Evolutionary conservation across 2,113 vertebrate species (phyloP), one percentile per base, ranked within the genome.

Genomic region (Brevimyrus niger): DNA sequence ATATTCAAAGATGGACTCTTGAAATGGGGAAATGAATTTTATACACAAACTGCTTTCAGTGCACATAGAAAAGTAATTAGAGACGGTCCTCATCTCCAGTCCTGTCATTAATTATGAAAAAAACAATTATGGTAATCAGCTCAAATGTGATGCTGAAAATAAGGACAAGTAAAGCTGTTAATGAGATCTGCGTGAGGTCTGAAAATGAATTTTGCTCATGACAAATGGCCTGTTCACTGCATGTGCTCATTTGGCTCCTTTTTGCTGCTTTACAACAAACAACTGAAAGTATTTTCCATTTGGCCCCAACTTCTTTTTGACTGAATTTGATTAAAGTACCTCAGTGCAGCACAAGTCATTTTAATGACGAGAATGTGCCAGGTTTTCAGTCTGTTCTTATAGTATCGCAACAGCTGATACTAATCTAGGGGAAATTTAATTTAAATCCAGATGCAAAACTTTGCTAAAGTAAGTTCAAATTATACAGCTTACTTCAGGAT

Each of bases 21-120:
- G 17, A 80, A 80, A 80, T 80, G 35, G 73, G 73, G 15, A 80
- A 80, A 42, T 42, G 10, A 42, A 38, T 19, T 13, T 76, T 76
- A 76, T 23, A 15, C 38, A 80, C 35, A 80, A 80, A 80, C 35
- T 42, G 13, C 17, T 80, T 42, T 80, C 61, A 69, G 73, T 80
- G 35, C 73, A 17, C 73, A 38, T 80, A 17, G 15, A 42, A 31
- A 53, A 61, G 31, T 35, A 61, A 61, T 21, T 23, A 58, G 51
- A 61, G 31, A 7, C n/a, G 46, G 35, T 47, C 85, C 85, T 51
- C 44, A 0, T 51, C n/a, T 82, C 53, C 73, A 82, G 13, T 51
- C 9, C 73, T 38, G 44, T 69, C 51, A 86, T 89, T 76, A 89
- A 86, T 86, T 73, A 69, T 87, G 83, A 89, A 69, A 89, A 61